Evolutionary conservation across 1,140 invertebrate genomes (phyloP), one percentile per base, ranked within the genome.

Genomic region (Drosophila prosaltans): DNA sequence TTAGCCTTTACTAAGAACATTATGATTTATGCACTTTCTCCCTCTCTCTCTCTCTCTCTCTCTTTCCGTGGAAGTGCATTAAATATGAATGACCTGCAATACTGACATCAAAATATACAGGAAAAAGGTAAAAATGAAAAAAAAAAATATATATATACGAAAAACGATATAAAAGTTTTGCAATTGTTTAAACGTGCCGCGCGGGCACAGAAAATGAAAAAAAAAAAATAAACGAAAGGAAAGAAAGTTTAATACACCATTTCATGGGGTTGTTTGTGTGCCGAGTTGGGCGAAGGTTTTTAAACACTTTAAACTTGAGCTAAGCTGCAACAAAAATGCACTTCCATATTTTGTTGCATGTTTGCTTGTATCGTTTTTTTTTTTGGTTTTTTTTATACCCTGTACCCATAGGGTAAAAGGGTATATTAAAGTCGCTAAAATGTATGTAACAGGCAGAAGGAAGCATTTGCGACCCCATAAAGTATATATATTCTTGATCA

Each of bases 161-260:
- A 4, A 30, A 30, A 30, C 28, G 28, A 74, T 74, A 74, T 21
- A 74, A 74, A 74, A 74, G 71, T 74, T 84, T 84, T 85, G 74
- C 78, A 81, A 84, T 84, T 85, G 81, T 76, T 84, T 84, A 81
- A 84, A 85, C 81, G 81, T 84, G 81, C 81, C 78, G 70, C 74
- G 68, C 54, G 77, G 77, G 66, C 73, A 60, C 61, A 66, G 80
- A 73, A 69, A 80, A 84, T 73, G 66, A 83, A 64, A 66, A 80
- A 73, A 69, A 77, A 84, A 73, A 66, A 83, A 36, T 1, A 36
- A 36, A 36, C 1, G 32, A 36, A 36, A 36, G 1, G 6, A 7
- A 36, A 36, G 32, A 36, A 36, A 36, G 32, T 36, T 36, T 36
- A 36, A 36, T 36, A 36, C 6, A 36, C 6, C 32, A 5, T 36